A percentile compares a stretch with the other conserved stretches of the same genome.
These are phyloP conservation scores for Wiebesia pumilae DNA, from an alignment of 1,140 invertebrate genomes.

Conservation along the genomic window DNA sequence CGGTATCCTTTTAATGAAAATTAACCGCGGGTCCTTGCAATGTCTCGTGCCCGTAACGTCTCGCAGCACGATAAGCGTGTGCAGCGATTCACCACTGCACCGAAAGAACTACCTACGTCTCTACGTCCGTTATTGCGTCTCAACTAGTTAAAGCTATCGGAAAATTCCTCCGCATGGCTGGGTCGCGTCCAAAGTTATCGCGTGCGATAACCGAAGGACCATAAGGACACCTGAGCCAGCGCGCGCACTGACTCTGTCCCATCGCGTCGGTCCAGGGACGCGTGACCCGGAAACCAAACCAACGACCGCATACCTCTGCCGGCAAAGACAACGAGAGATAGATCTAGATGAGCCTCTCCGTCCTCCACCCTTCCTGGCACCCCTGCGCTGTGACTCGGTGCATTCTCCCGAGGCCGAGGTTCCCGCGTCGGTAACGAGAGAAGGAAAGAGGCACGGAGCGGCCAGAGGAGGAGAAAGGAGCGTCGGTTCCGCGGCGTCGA, in stretches of 20 bases:
- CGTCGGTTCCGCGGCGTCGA: slow-evolving; percentile 61
- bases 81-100: too few relatives aligned
- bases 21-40: too few relatives aligned
- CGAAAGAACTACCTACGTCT: too few relatives aligned
- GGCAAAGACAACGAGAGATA: slow-evolving; percentile 43
- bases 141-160: too few relatives aligned
- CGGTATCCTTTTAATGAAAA: too few relatives aligned
- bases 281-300: slow-evolving; percentile 68
- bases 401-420: slow-evolving; percentile 25
- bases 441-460: slow-evolving; percentile 19
- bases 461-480: slow-evolving; percentile 51
- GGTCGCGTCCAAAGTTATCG: too few relatives aligned
- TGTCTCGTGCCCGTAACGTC: too few relatives aligned
- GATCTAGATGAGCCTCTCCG: slow-evolving; percentile 46
- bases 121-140: too few relatives aligned
- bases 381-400: slow-evolving; percentile 36
- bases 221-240: slow-evolving; percentile 67
- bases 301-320: slow-evolving; percentile 14
- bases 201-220: neutral
- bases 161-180: too few relatives aligned
- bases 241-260: slow-evolving; percentile 50
- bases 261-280: slow-evolving; percentile 54
- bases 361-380: slow-evolving; percentile 43
- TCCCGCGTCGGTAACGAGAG: slow-evolving; percentile 41
- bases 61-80: too few relatives aligned